Evolutionary conservation across 2,888 invertebrate species (phyloP).

Genomic region (Drosophila koepferae): DNA sequence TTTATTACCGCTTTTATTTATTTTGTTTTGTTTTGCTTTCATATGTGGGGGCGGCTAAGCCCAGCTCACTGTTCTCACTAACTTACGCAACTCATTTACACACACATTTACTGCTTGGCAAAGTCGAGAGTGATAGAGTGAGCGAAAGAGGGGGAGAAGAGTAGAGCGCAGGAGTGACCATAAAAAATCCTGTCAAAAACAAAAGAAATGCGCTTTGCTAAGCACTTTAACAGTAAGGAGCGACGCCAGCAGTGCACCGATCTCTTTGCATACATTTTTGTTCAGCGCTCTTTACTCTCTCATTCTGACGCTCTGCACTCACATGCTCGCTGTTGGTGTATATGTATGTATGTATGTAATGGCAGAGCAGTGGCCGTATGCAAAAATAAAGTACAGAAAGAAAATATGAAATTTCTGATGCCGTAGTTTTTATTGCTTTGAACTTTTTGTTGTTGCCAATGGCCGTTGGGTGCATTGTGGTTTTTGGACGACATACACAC

Average conservation of each 20-base stretch:
- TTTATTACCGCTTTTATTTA: slow-evolving; percentile 29
- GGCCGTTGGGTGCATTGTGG: slow-evolving; percentile 32
- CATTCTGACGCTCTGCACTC: slow-evolving; percentile 2
- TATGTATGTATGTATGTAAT: slow-evolving; percentile 1
- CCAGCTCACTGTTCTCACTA: slow-evolving; percentile 30
- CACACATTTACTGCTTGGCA: not conserved
- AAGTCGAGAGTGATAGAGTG: not conserved
- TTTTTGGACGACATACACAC: slow-evolving; percentile 37
- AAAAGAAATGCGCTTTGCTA: slow-evolving; percentile 22
- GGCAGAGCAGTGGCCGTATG: slow-evolving; percentile 15
- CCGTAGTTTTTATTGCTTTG: slow-evolving; percentile 70
- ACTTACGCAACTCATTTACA: slow-evolving; percentile 47
- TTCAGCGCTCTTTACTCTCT: slow-evolving; percentile 10
- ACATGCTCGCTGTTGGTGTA: slow-evolving; percentile 7
- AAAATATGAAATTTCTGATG: slow-evolving; percentile 30
- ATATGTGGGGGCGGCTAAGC: slow-evolving; percentile 60
- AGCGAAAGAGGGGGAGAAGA: not conserved
- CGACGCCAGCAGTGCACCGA: not conserved
- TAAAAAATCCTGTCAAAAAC: slow-evolving; percentile 42
- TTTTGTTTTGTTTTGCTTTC: slow-evolving; percentile 62
- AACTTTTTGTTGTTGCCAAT: slow-evolving; percentile 65
- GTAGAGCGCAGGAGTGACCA: slow-evolving; percentile 6
- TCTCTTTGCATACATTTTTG: slow-evolving; percentile 17
- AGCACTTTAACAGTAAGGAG: too few relatives aligned
- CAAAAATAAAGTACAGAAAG: slow-evolving; percentile 17